Conservation (phyloP, 2,888 invertebrate genomes). For the Mythimna vitellina region DNA sequence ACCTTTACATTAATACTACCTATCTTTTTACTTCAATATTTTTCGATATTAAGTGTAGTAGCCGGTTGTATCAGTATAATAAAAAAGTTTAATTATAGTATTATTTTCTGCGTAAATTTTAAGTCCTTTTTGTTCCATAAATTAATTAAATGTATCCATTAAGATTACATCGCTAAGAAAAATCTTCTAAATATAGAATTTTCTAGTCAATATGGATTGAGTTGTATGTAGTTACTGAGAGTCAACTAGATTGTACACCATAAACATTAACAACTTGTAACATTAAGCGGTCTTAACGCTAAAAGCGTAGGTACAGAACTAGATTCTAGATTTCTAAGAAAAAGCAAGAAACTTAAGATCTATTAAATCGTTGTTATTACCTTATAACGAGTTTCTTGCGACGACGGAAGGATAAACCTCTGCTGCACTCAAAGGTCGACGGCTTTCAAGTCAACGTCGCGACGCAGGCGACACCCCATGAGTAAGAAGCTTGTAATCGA, state of each 20-base stretch:
- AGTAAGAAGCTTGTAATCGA: background rate
- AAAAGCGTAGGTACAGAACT: background rate
- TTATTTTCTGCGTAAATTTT: background rate
- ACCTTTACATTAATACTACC: too few species aligned
- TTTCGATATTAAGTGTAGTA: too few species aligned
- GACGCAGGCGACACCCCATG: slow-evolving; percentile 14
- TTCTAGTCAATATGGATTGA: too few species aligned
- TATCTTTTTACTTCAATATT: too few species aligned
- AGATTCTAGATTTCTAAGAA: slow-evolving; percentile 1
- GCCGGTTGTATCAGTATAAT: too few species aligned
- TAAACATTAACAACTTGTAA: too few species aligned
- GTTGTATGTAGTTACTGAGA: too few species aligned
- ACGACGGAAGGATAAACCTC: slow-evolving; percentile 56
- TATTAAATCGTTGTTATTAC: slow-evolving; percentile 33
- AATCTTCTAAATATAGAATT: too few species aligned
- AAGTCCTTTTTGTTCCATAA: background rate
- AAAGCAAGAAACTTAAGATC: slow-evolving; percentile 30
- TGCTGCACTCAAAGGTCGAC: slow-evolving; percentile 57
- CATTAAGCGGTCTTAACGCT: too few species aligned
- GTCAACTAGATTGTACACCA: too few species aligned
- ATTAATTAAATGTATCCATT: background rate
- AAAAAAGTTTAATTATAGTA: background rate
- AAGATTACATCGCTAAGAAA: background rate
- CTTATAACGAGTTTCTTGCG: slow-evolving; percentile 54
- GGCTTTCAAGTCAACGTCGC: slow-evolving; percentile 57